Percentiles rank a stretch among this genome's conserved stretches.
phyloP scores from a whole-genome alignment of 2,888 invertebrate genomes.

The Epistrophella euchroma region DNA sequence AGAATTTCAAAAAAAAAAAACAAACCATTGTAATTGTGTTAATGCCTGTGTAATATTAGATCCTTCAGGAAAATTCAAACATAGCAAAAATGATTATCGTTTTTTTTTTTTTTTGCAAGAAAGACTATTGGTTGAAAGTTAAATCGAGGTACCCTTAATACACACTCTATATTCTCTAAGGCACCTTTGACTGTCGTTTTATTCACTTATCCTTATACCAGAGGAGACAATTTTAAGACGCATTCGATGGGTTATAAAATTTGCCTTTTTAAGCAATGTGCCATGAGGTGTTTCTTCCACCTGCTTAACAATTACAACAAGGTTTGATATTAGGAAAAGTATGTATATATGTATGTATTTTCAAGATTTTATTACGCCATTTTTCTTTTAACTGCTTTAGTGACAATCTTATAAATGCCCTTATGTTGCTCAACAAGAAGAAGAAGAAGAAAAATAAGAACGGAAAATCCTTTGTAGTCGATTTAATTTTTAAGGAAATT shows the following conservation, averaged over 20 bases:
- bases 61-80: conserved; percentile 1
- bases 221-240: not conserved
- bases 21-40: not conserved
- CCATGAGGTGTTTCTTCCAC: not conserved
- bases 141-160: not conserved
- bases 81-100: conserved; percentile 8
- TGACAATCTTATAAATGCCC: conserved; percentile 17
- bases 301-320: conserved; percentile 4
- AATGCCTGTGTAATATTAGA: conserved; percentile 11
- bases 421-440: conserved; percentile 1
- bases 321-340: not conserved
- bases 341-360: not conserved
- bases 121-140: not conserved
- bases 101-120: not conserved
- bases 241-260: not conserved
- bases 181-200: not conserved
- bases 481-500: conserved; percentile 29
- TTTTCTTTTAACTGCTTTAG: conserved; percentile 9
- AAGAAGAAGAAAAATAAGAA: not conserved
- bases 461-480: conserved; percentile 24
- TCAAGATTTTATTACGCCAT: not conserved
- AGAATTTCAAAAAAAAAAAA: not conserved
- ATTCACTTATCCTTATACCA: conserved; percentile 14
- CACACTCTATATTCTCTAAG: not conserved
- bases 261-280: not conserved